These are phyloP conservation scores for Protodeltote pygarga DNA, from an alignment of 2,888 invertebrate species.

Conservation along the genomic window DNA sequence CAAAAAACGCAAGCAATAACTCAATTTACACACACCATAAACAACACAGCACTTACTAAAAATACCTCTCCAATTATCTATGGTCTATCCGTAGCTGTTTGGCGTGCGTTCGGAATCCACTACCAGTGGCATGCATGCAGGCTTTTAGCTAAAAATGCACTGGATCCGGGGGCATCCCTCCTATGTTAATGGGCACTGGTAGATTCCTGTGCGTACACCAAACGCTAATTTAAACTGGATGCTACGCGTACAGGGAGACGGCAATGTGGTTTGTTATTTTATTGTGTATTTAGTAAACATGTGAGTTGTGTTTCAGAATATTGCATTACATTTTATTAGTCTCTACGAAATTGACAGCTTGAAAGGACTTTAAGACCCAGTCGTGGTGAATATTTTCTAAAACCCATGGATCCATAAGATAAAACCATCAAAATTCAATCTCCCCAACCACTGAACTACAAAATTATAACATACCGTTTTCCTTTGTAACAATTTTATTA, in stretches of 20 bases:
- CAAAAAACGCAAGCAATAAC: background rate
- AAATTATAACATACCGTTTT: no score
- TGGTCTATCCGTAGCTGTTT: slow-evolving; percentile 59
- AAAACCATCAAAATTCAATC: no score
- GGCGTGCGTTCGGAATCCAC: slow-evolving; percentile 33
- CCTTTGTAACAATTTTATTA: no score
- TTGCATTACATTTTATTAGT: no score
- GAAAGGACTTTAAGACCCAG: no score
- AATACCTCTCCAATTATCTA: slow-evolving; percentile 49
- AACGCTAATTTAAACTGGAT: slow-evolving; percentile 78
- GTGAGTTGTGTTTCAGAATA: background rate
- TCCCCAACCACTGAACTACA: no score
- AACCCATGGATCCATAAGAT: no score
- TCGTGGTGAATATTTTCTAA: no score
- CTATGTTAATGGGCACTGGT: slow-evolving; percentile 73
- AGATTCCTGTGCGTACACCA: slow-evolving; percentile 67
- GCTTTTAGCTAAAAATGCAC: slow-evolving; percentile 71
- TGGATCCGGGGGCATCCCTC: slow-evolving; percentile 62
- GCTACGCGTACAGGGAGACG: slow-evolving; percentile 56
- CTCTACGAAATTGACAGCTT: no score
- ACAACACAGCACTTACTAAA: slow-evolving; percentile 40
- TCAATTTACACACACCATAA: slow-evolving; percentile 49
- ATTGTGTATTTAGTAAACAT: background rate
- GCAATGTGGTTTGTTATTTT: slow-evolving; percentile 15
- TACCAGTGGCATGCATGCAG: slow-evolving; percentile 44